Evolutionary conservation across 1,140 invertebrate species (phyloP).

Genomic region (Drosophila rufa): DNA sequence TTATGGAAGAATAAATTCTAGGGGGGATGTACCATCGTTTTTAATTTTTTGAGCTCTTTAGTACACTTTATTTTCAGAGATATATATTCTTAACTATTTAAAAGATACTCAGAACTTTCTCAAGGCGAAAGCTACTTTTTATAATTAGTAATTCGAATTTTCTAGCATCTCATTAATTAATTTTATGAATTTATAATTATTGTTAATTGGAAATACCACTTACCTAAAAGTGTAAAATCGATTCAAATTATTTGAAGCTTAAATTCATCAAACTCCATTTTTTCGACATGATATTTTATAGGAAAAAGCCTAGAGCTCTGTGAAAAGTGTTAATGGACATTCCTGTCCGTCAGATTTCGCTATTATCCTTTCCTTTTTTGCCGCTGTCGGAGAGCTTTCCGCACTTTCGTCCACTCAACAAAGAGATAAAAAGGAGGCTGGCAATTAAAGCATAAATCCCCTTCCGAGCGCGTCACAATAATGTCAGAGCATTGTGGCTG

Average conservation of each 20-base stretch:
- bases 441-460: conserved; percentile 73
- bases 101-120: no score
- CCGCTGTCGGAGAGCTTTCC: conserved; percentile 28
- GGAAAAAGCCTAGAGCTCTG: conserved; percentile 1
- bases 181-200: no score
- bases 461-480: conserved; percentile 56
- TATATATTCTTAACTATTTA: background rate
- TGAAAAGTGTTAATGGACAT: conserved; percentile 29
- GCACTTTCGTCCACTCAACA: conserved; percentile 54
- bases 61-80: no score
- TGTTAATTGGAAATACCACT: background rate
- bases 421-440: conserved; percentile 40
- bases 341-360: conserved; percentile 34
- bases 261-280: background rate
- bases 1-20: background rate
- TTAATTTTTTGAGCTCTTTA: no score
- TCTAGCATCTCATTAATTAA: no score
- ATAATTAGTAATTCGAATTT: no score
- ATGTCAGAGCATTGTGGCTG: conserved; percentile 47
- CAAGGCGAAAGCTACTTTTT: no score
- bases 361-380: conserved; percentile 67
- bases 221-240: background rate
- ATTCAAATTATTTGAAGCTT: background rate
- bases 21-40: background rate
- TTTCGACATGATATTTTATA: background rate